phyloP scores from a whole-genome alignment of 2,113 vertebrate species.

The Kobus ellipsiprymnus region DNA sequence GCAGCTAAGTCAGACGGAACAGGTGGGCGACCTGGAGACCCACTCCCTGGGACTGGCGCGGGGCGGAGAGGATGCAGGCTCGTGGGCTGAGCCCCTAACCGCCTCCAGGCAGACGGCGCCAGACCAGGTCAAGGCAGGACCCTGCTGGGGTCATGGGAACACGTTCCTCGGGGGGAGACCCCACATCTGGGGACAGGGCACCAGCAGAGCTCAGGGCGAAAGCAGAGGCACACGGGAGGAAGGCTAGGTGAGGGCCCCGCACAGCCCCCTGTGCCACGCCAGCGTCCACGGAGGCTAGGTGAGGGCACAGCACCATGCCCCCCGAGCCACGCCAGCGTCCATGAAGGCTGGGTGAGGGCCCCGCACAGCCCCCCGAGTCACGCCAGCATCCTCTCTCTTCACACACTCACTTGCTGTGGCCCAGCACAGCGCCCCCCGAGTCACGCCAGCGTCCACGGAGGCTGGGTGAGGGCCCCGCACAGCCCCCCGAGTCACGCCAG shows the following conservation, averaged over 20 bases:
- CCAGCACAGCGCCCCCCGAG: too few relatives aligned
- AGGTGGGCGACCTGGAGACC: background rate
- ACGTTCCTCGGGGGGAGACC: background rate
- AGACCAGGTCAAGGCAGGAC: background rate
- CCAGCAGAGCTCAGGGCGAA: background rate
- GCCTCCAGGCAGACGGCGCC: background rate
- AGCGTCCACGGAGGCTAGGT: too few relatives aligned
- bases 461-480: too few relatives aligned
- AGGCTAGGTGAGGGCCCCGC: background rate
- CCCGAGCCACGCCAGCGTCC: too few relatives aligned
- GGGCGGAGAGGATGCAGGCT: background rate
- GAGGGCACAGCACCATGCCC: too few relatives aligned
- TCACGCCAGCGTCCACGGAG: too few relatives aligned
- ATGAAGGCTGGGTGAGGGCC: background rate
- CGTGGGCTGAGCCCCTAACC: background rate
- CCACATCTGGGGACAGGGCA: rapidly evolving
- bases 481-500: too few relatives aligned
- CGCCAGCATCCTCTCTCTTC: too few relatives aligned
- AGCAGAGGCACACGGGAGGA: rapidly evolving
- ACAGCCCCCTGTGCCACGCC: too few relatives aligned
- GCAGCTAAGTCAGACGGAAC: rapidly evolving
- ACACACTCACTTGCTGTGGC: too few relatives aligned
- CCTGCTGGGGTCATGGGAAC: too few relatives aligned
- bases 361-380: rapidly evolving
- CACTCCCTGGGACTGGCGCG: rapidly evolving